Evolutionary conservation across 2,888 invertebrate species (phyloP).

Genomic region (Tolmerus cingulatus): DNA sequence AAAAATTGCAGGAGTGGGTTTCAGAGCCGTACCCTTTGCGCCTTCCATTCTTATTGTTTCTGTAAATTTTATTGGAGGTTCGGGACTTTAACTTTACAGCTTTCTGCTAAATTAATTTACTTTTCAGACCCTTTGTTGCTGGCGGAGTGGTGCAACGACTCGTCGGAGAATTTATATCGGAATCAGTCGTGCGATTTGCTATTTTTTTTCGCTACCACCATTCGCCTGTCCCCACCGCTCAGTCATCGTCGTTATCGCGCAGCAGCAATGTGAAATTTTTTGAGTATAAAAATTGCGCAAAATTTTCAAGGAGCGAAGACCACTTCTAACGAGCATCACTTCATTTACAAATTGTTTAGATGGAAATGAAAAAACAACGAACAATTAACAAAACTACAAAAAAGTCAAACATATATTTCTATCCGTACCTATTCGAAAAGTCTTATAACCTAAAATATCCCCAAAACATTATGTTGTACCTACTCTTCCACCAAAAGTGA

Average conservation of each 20-base stretch:
- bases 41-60: slow-evolving; percentile 29
- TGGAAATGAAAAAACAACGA: neutral
- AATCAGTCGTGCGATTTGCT: slow-evolving; percentile 21
- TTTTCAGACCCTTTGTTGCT: slow-evolving; percentile 53
- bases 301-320: neutral
- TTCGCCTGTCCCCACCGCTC: neutral
- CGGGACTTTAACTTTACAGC: slow-evolving; percentile 60
- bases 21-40: slow-evolving; percentile 40
- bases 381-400: too few species aligned
- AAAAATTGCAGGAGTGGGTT: slow-evolving; percentile 17
- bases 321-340: neutral
- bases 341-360: neutral
- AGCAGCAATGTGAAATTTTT: neutral
- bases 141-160: slow-evolving; percentile 28
- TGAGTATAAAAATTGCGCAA: neutral
- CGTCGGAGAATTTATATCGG: slow-evolving; percentile 30
- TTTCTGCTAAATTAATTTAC: slow-evolving; percentile 62
- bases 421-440: too few species aligned
- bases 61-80: slow-evolving; percentile 25
- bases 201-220: neutral
- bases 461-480: too few species aligned
- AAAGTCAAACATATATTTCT: too few species aligned
- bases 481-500: too few species aligned
- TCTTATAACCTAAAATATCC: too few species aligned
- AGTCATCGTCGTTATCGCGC: neutral